Conservation (phyloP, 2,797 vertebrate genomes). For the Anabas testudineus region DNA sequence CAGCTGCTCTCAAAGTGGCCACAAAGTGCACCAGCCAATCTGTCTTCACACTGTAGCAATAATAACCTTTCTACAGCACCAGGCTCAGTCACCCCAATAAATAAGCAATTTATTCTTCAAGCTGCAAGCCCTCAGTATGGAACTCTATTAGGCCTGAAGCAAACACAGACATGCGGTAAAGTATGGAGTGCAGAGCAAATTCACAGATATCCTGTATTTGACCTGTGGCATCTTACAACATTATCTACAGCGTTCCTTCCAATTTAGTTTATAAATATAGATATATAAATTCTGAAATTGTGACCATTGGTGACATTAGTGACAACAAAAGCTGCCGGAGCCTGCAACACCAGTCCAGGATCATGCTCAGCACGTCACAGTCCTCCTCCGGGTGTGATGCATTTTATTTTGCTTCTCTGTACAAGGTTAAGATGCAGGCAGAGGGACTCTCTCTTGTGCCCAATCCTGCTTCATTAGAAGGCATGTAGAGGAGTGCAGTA, state of each 20-base stretch:
- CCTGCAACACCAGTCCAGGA: slow-evolving; percentile 1
- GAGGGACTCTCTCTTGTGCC: slow-evolving; percentile 23
- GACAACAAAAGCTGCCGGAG: slow-evolving; percentile 16
- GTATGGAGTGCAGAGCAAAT: slow-evolving; percentile 22
- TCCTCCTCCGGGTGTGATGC: slow-evolving; percentile 6
- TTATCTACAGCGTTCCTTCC: slow-evolving; percentile 13
- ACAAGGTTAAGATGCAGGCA: slow-evolving; percentile 36
- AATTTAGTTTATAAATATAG: neutral
- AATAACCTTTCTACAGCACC: slow-evolving; percentile 64
- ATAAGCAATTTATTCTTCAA: slow-evolving; percentile 70
- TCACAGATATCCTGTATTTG: slow-evolving; percentile 25
- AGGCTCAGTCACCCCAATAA: slow-evolving; percentile 71
- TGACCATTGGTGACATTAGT: slow-evolving; percentile 5
- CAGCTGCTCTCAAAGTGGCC: slow-evolving; percentile 55
- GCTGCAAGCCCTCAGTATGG: slow-evolving; percentile 44
- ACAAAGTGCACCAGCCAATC: slow-evolving; percentile 58
- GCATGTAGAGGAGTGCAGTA: neutral
- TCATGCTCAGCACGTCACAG: slow-evolving; percentile 23
- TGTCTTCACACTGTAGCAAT: slow-evolving; percentile 56
- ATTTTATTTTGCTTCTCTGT: slow-evolving; percentile 37
- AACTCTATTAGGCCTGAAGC: slow-evolving; percentile 57
- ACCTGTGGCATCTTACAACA: slow-evolving; percentile 21
- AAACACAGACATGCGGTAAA: slow-evolving; percentile 40
- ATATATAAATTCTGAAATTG: neutral
- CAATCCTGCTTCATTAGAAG: slow-evolving; percentile 25